Conservation (phyloP, 2,888 invertebrate genomes). For the Serrognathus titanus region DNA sequence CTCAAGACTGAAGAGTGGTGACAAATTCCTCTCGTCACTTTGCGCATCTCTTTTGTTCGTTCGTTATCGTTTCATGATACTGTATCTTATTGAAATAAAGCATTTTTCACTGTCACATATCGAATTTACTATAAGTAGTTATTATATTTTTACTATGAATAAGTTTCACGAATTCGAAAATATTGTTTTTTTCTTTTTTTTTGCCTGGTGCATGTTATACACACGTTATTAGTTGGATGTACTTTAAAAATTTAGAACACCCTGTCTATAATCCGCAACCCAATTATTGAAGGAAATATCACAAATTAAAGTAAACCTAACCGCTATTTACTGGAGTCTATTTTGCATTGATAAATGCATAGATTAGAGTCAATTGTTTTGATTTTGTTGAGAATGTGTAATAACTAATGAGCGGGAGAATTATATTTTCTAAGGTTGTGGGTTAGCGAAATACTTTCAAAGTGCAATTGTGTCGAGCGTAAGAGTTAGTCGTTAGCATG, state of each 20-base stretch:
- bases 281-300: too few relatives aligned
- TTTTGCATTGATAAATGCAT: not conserved
- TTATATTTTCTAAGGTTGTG: too few relatives aligned
- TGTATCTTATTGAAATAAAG: conserved; percentile 26
- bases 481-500: too few relatives aligned
- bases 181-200: conserved; percentile 6
- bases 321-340: not conserved
- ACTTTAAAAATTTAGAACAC: too few relatives aligned
- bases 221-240: not conserved
- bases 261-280: too few relatives aligned
- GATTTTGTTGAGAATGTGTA: not conserved
- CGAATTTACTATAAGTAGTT: conserved; percentile 29
- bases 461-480: too few relatives aligned
- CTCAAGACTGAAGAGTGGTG: conserved; percentile 44
- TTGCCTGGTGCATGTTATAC: conserved; percentile 16
- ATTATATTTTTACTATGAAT: conserved; percentile 22
- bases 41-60: conserved; percentile 26
- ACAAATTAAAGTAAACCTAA: too few relatives aligned
- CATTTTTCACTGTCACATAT: conserved; percentile 32
- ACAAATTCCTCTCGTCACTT: conserved; percentile 34
- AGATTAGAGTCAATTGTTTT: not conserved
- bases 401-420: too few relatives aligned
- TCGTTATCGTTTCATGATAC: conserved; percentile 21
- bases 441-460: too few relatives aligned
- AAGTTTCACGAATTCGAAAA: conserved; percentile 23